Evolutionary conservation across 2,888 invertebrate genomes (phyloP), one percentile per base, ranked within the genome.

Genomic region (Azorinus chamasolen): DNA sequence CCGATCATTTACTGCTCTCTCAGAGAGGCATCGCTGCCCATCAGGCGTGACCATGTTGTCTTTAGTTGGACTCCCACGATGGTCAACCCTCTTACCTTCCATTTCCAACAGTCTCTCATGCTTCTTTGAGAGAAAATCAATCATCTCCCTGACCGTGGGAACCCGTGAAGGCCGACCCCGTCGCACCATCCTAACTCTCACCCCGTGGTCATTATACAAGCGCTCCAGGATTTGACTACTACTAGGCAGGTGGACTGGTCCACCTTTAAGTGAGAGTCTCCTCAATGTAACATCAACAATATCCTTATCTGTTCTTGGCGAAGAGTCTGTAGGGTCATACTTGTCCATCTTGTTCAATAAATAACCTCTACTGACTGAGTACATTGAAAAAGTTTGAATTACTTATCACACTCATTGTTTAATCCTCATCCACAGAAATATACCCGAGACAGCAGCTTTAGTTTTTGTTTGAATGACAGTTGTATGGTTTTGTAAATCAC

Each of bases 111-210:
- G 50, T n/a, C 54, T 57, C 22, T 87, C 86, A 46, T 88, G 88
- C 72, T 86, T 87, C 54, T 77, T 83, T 25, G 87, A 50, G 32
- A 88, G 74, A 48, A 81, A 74, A 50, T 88, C 87, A 22, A 88
- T 88, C 10, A 88, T 68, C 55, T 88, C 87, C 18, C 83, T 73
- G 6, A 88, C 87, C 4, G 87, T 87, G 18, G 87, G 86, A 25
- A 85, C 84, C 63, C 79, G 79, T 18, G 79, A 82, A 8, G 75
- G 71, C 24, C 79, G 70, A 16, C 66, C 75, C 16, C 77, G 79
- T 2, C 83, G 73, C 16, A 83, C 68, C 74, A 84, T 82, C 32
- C 83, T 65, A 24, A 84, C 77, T 14, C 85, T 58, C 1, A 88
- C 85, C 16, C 87, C 87, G 43, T 85, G 83, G 59, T 86, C 84